phyloP scores from a whole-genome alignment of 1,140 invertebrate species.

The Nymphalis io region DNA sequence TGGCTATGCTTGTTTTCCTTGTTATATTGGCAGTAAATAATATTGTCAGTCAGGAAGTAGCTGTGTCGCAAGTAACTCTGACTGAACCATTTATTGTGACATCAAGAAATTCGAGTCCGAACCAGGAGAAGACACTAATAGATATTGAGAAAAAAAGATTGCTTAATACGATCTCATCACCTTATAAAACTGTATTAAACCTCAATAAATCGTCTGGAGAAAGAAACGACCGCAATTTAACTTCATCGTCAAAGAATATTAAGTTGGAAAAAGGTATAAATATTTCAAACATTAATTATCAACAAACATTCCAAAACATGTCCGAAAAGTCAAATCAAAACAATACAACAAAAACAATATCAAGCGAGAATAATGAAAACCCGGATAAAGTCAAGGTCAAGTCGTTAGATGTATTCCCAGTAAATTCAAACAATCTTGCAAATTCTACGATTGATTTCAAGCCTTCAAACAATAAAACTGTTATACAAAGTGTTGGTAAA shows the following conservation, averaged over 20 bases:
- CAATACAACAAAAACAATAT: neutral
- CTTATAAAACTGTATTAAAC: neutral
- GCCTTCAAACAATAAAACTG: slow-evolving; percentile 1
- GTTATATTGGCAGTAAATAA: slow-evolving; percentile 16
- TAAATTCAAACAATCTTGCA: neutral
- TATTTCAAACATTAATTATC: neutral
- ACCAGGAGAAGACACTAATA: neutral
- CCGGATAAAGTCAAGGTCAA: neutral
- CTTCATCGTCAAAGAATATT: neutral
- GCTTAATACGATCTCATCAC: neutral
- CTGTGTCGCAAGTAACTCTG: slow-evolving; percentile 18
- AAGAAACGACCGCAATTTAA: neutral
- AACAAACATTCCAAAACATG: neutral
- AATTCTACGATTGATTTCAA: neutral
- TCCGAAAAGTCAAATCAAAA: neutral
- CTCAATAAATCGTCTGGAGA: neutral
- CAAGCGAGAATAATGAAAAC: neutral
- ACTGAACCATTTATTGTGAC: slow-evolving; percentile 10
- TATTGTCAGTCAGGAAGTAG: slow-evolving; percentile 20
- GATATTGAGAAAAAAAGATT: too few species aligned
- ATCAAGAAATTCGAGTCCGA: neutral
- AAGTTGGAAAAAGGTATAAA: neutral
- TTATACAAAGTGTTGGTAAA: neutral
- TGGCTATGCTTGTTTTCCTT: slow-evolving; percentile 22
- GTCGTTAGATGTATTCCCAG: neutral